Base-by-base conservation (phyloP, 2,888 invertebrate species). In the Gymnosoma rotundatum region DNA sequence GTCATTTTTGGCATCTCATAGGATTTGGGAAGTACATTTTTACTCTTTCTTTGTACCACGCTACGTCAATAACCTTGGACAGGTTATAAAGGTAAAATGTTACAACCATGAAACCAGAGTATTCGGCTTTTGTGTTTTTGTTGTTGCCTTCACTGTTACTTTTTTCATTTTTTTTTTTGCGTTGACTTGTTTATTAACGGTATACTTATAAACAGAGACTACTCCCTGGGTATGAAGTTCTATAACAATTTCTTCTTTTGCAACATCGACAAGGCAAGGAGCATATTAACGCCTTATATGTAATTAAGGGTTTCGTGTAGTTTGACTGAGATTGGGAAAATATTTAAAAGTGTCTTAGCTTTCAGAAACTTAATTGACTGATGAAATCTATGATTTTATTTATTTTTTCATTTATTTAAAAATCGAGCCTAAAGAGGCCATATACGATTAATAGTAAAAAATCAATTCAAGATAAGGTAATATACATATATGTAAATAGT, bases 1-100 rank as follows among this genome's bases (percentile, higher is more conserved):
- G 69, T 42, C 66, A 79, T 21, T 63, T 75, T 63, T 21, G 50
- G 36, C 69, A 79, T 2, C 60, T 45, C 82, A 76, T 82, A 2
- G 76, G 66, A 38, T 76, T 82, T 7, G 64, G 72, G 16, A 25
- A 25, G 25, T 25, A 25, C 25, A 25, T 25, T 25, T 25, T 25
- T 25, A 25, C 25, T 25, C 4, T 4, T 25, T 36, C 60, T 36
- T 60, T 60, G 18, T 36, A 38, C 60, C 25, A 25, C 4, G 25
- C 25, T 25, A 25, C 25, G 25, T 25, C 1, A 25, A 25, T 25
- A 25, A 25, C 25, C 25, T 25, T 25, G 4, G 25, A 4, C 25
- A 25, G 25, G 25, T 25, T 25, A 25, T 25, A 25, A 25, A 25
- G 36, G 36, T 67, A 42, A 42, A 56, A 69, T 7, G 69, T 69